These are phyloP conservation scores for Catamblyrhynchus diadema DNA, from an alignment of 2,797 vertebrate species.

Conservation along the genomic window DNA sequence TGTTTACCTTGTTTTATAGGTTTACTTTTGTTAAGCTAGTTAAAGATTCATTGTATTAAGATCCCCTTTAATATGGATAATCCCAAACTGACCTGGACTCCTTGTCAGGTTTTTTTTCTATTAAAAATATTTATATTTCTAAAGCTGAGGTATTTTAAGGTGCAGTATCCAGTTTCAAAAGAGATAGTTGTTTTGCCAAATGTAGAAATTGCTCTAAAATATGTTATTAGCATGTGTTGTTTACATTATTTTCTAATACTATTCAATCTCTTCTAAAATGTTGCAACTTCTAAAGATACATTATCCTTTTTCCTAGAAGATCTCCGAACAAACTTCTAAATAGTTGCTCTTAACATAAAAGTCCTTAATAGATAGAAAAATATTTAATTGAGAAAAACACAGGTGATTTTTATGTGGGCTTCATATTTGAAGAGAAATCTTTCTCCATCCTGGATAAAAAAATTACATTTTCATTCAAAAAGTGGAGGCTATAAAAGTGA, in stretches of 20 bases:
- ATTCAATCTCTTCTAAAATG: conserved; percentile 66
- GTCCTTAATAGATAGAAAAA: conserved; percentile 29
- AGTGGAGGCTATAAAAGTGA: conserved; percentile 42
- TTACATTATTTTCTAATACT: conserved; percentile 76
- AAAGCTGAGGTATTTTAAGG: conserved; percentile 76
- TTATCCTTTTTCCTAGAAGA: conserved; percentile 74
- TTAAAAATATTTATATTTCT: conserved; percentile 82
- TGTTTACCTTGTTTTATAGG: conserved; percentile 89
- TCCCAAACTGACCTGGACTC: conserved; percentile 76
- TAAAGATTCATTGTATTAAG: conserved; percentile 77
- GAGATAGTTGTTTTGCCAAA: conserved; percentile 76
- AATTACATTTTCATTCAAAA: neutral
- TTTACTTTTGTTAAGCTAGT: conserved; percentile 88
- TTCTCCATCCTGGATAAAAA: neutral
- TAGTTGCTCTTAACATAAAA: conserved; percentile 48
- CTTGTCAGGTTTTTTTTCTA: conserved; percentile 74
- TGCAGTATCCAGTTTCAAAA: conserved; percentile 76
- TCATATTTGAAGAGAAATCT: neutral
- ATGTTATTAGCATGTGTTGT: conserved; percentile 71
- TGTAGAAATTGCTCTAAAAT: conserved; percentile 73
- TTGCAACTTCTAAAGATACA: conserved; percentile 71
- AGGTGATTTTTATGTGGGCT: neutral
- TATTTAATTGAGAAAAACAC: neutral
- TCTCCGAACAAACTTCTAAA: conserved; percentile 50
- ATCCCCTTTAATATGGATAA: conserved; percentile 77